Base-by-base conservation (phyloP, 2,113 vertebrate genomes). In the Ibidorhyncha struthersii region DNA sequence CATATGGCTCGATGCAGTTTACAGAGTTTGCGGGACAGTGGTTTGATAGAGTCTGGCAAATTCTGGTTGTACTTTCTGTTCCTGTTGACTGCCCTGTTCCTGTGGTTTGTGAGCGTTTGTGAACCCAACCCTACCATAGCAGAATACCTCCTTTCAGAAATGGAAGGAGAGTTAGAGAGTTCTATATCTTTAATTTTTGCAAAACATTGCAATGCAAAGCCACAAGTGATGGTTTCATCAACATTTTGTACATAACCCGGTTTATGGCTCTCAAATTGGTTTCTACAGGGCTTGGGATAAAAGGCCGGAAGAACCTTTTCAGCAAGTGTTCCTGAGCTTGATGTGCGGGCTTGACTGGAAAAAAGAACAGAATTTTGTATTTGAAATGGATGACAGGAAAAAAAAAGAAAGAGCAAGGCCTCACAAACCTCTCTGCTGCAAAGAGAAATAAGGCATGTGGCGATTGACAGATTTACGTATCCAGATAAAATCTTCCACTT, bases 381-480 rank as follows among this genome's bases (percentile, higher is more conserved):
- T 65, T 65, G 62, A 65, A 41, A 65, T 65, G 62, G 38, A 41
- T 65, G 38, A 41, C 38, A 41, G 58, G 38, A 61, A 20, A 20
- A 22, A 49, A 72, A 66, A 82, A 71, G 62, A 43, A 62, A 30
- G 29, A 69, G 82, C 69, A 71, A 78, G 38, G 61, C 61, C 70
- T 89, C 45, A 32, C 86, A 92, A 77, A 65, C 43, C 41, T 91
- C 30, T 94, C 43, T 82, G 78, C 89, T 80, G 89, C 78, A 91
- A 88, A 96, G 93, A 91, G 97, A 90, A 96, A 73, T 94, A 72
- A 81, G 89, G 59, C 93, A 79, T 96, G 91, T 69, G 87, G 87
- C 19, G 40, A 94, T 56, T 79, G 95, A 85, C 93, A 93, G 94
- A 94, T 93, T 97, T 94, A 86, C 30, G 53, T 96, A 91, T 69